Base-by-base conservation (phyloP, 2,113 vertebrate genomes). In the Hymenochirus boettgeri region DNA sequence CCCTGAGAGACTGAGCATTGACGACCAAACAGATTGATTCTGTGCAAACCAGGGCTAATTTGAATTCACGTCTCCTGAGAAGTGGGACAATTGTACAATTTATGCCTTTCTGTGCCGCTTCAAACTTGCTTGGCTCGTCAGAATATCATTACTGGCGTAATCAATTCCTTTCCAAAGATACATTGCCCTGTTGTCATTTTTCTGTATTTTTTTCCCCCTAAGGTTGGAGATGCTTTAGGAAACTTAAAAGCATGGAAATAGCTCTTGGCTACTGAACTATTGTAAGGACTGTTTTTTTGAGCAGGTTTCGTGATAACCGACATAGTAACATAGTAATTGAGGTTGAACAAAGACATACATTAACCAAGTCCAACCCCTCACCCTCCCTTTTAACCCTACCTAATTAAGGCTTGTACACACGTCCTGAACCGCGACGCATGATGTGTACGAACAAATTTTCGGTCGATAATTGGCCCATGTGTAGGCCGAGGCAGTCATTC, bases 21-120 rank as follows among this genome's bases (percentile, higher is more conserved):
- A 67, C 64, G 64, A 67, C 46, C 56, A 47, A 59, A 57, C 59
- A 67, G 64, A 67, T 67, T 67, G 64, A 67, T 67, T 67, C 33
- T 52, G 31, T 66, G 64, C 22, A 55, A 56, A 67, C 64, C 64
- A n/a, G 56, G 64, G 64, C 64, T 67, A 67, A 67, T 67, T 67
- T 67, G 56, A 67, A 67, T 67, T 67, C 47, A 26, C 52, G 56
- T 67, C 64, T 67, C 64, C 56, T 51, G 64, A 67, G 64, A 67
- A 58, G 31, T 67, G 29, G 64, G 64, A 59, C 64, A 59, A 67
- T 29, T 57, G 56, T 59, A 31, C 56, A 67, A 67, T 67, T 67
- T 67, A 67, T 59, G 47, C 64, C 26, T 58, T n/a, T 35, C 46
- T 52, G 13, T 26, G 46, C 47, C 23, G 53, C 5, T 5, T 46